Conservation (phyloP, 2,797 vertebrate species). For the Anniella stebbinsi region DNA sequence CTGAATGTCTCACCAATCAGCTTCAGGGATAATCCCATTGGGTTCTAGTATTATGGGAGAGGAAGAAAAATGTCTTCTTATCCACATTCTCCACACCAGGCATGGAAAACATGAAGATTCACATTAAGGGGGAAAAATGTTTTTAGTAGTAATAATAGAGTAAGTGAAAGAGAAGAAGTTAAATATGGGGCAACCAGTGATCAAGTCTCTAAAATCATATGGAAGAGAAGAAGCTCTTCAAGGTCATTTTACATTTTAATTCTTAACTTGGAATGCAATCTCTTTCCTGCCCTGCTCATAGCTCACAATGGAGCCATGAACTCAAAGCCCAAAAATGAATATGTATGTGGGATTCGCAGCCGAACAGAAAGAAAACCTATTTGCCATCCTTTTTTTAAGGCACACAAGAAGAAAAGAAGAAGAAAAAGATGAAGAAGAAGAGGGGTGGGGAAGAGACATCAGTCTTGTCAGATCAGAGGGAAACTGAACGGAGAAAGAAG, state of each 20-base stretch:
- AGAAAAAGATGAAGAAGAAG: not conserved
- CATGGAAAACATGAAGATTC: not conserved
- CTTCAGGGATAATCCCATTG: no score
- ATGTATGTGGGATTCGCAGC: not conserved
- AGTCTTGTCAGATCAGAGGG: constrained; percentile 48
- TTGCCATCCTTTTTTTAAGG: constrained; percentile 5
- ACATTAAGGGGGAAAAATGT: not conserved
- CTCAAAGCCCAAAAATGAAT: not conserved
- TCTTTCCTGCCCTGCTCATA: not conserved
- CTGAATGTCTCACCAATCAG: no score
- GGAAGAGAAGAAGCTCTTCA: not conserved
- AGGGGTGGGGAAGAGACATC: not conserved
- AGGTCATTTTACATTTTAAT: not conserved
- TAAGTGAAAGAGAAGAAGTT: not conserved
- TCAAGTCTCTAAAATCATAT: not conserved
- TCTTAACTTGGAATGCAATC: not conserved
- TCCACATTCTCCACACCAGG: no score
- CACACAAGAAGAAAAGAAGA: not conserved
- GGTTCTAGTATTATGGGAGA: no score
- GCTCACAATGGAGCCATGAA: not conserved
- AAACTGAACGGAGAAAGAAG: constrained; percentile 38
- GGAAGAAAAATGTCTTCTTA: no score
- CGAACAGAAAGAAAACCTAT: not conserved
- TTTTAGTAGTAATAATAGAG: not conserved
- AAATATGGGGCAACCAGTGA: not conserved